A percentile compares a stretch with the other conserved stretches of the same genome.
Evolutionary conservation across 2,888 invertebrate genomes (phyloP).

Genomic region (Zaprionus bogoriensis): DNA sequence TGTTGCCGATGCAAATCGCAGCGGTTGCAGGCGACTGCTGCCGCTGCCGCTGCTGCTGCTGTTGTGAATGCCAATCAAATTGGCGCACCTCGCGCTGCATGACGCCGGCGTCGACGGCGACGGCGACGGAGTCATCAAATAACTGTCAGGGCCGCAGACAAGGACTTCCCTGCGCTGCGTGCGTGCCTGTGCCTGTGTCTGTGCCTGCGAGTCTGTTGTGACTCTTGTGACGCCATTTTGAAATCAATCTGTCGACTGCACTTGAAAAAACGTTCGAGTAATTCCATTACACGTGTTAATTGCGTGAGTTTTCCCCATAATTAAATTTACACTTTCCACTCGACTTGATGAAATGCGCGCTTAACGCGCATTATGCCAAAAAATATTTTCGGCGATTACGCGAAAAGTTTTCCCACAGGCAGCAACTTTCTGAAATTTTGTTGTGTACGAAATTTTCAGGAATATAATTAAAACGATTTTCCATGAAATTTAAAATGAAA

Average conservation of each 20-base stretch:
- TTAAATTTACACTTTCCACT: constrained; percentile 70
- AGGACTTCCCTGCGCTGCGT: constrained; percentile 23
- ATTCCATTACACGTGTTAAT: background rate
- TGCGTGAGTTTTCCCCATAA: constrained; percentile 41
- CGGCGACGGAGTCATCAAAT: constrained; percentile 55
- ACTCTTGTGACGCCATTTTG: constrained; percentile 68
- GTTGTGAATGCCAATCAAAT: constrained; percentile 70
- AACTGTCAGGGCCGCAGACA: constrained; percentile 47
- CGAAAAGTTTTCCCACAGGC: constrained; percentile 28
- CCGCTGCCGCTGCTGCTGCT: constrained; percentile 30
- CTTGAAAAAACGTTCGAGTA: constrained; percentile 14
- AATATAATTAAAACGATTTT: constrained; percentile 76
- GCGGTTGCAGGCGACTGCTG: no score
- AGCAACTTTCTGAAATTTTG: constrained; percentile 30
- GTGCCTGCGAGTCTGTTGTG: no score
- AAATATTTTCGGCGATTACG: constrained; percentile 13
- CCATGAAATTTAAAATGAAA: constrained; percentile 73
- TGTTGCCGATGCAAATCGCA: no score
- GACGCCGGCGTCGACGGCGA: constrained; percentile 27
- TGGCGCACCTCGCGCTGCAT: constrained; percentile 65
- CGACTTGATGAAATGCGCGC: constrained; percentile 55
- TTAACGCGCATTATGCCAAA: constrained; percentile 37
- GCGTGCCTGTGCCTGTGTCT: no score
- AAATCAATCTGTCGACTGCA: constrained; percentile 27
- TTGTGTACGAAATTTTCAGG: constrained; percentile 55